Percentiles rank a stretch among this genome's conserved stretches.
phyloP scores from a whole-genome alignment of 2,113 vertebrate genomes.

The Atlantisia rogersi region DNA sequence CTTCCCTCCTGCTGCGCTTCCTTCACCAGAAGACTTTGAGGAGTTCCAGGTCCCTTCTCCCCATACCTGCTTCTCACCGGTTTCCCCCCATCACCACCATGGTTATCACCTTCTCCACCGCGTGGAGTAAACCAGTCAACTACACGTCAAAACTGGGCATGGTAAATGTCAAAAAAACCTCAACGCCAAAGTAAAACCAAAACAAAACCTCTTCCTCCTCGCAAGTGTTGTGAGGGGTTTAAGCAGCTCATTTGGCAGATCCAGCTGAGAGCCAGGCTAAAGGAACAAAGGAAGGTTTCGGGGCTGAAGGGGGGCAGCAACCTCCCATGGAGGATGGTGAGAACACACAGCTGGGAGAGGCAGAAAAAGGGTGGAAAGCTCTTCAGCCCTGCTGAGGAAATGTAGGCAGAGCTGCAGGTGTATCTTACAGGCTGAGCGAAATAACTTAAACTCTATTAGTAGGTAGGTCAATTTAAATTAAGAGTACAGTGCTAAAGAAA shows the following conservation, averaged over 20 bases:
- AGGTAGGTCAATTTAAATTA: conserved; percentile 5
- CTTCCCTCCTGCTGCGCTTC: background rate
- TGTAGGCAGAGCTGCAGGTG: background rate
- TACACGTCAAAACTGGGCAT: background rate
- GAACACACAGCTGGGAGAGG: conserved; percentile 5
- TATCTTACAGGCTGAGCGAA: background rate
- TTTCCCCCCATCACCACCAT: background rate
- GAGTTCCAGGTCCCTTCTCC: background rate
- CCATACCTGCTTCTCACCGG: fast-evolving
- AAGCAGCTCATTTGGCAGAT: background rate
- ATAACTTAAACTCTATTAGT: conserved; percentile 36
- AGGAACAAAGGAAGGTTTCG: background rate
- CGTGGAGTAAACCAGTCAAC: background rate
- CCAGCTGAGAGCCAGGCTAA: background rate
- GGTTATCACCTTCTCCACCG: fast-evolving
- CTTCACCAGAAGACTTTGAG: background rate
- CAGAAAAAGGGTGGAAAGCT: background rate
- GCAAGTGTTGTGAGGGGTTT: background rate
- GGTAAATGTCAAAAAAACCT: background rate
- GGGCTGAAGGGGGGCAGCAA: background rate
- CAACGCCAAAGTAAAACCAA: background rate
- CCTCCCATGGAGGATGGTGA: background rate
- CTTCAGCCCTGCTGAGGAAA: background rate
- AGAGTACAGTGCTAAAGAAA: background rate
- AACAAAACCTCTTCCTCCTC: background rate